A percentile compares a stretch with the other conserved stretches of the same genome.
Evolutionary conservation across 2,797 vertebrate species (phyloP).

Genomic region (Lagorchestes hirsutus): DNA sequence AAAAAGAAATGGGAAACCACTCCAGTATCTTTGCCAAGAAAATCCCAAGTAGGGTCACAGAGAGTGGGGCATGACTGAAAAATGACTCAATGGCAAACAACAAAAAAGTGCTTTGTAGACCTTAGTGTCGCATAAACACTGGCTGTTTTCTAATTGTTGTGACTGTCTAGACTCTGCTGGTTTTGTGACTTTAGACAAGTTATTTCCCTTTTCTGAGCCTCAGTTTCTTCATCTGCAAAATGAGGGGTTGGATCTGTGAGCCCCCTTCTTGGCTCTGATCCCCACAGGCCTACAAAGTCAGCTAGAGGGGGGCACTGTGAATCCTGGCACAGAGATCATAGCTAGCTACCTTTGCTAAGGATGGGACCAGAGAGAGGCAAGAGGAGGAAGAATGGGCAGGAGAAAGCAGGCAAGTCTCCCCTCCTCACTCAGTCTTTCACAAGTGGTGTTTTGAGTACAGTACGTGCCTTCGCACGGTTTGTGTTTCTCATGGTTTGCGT

Average conservation of each 20-base stretch:
- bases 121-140: neutral
- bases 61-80: neutral
- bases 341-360: neutral
- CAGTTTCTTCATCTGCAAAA: neutral
- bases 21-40: neutral
- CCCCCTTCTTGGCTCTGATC: neutral
- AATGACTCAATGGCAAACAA: neutral
- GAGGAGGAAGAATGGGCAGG: neutral
- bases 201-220: neutral
- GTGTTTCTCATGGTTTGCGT: neutral
- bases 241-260: neutral
- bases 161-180: neutral
- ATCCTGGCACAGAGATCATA: neutral
- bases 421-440: neutral
- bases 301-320: neutral
- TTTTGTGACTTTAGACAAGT: neutral
- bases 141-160: neutral
- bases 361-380: neutral
- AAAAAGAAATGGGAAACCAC: neutral
- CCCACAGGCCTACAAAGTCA: neutral
- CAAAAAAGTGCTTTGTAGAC: neutral
- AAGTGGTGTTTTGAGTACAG: neutral
- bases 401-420: neutral
- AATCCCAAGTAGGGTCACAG: neutral
- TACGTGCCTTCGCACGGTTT: neutral